Evolutionary conservation across 2,888 invertebrate species (phyloP).

Genomic region (Xylocampa areola): DNA sequence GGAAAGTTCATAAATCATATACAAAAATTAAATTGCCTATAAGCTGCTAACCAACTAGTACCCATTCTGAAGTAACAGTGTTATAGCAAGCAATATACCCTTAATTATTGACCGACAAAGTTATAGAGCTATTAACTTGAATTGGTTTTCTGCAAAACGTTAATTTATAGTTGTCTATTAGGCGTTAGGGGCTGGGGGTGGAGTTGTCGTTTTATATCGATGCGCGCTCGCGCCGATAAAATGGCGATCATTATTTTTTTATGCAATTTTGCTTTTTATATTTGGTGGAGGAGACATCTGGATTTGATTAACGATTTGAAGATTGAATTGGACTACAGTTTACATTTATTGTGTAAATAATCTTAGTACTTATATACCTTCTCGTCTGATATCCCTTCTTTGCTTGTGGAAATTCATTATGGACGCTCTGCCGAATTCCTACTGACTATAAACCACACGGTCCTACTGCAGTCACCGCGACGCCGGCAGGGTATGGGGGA

Average conservation of each 20-base stretch:
- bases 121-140: slow-evolving; percentile 60
- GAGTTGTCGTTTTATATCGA: slow-evolving; percentile 26
- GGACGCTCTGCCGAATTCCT: too few relatives aligned
- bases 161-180: slow-evolving; percentile 62
- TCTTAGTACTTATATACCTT: too few relatives aligned
- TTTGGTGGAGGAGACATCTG: neutral
- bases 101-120: slow-evolving; percentile 60
- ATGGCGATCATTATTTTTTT: slow-evolving; percentile 18
- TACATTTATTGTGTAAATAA: too few relatives aligned
- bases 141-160: slow-evolving; percentile 64
- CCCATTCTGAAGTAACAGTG: slow-evolving; percentile 11
- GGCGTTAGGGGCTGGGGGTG: slow-evolving; percentile 17
- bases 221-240: slow-evolving; percentile 8
- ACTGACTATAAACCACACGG: too few relatives aligned
- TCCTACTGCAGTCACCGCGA: too few relatives aligned
- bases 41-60: neutral
- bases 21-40: too few relatives aligned
- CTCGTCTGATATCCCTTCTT: too few relatives aligned
- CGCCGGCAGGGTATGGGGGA: too few relatives aligned
- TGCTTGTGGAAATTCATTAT: too few relatives aligned
- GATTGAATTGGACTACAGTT: too few relatives aligned
- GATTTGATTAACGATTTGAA: neutral
- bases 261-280: slow-evolving; percentile 5
- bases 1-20: too few relatives aligned
- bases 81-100: slow-evolving; percentile 37